Evolutionary conservation across 2,888 invertebrate species (phyloP), one percentile per base, ranked within the genome.

Genomic region (Drosophila falleni): DNA sequence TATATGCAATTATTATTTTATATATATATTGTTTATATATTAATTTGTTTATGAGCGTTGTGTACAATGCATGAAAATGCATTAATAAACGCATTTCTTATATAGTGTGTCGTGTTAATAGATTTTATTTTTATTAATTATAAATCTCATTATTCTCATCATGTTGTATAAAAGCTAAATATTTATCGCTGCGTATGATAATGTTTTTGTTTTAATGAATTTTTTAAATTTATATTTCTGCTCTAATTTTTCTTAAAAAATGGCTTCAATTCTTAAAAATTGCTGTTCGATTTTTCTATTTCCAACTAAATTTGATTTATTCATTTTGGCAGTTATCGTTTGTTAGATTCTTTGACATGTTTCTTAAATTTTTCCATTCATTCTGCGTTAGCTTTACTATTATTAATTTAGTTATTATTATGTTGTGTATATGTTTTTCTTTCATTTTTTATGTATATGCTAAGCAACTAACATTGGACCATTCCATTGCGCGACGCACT

Each of bases 391-490:
- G n/a, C 19, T 53, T 65, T 58, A 54, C 5, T 44, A 26, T 58
- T 62, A 26, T 47, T 35, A 9, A 31, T 44, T 64, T 68, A 50
- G 56, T 74, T 41, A 50, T 42, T 49, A 37, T 54, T 59, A 47
- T 67, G 39, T 65, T 63, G 56, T 66, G 54, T 66, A 66, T 76
- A 53, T 62, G 60, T 80, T 56, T 55, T 66, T 47, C 55, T 63
- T 31, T 67, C 63, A 59, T 67, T 56, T 64, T 70, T 60, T 67
- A 44, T 85, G 70, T 84, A 87, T 89, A 89, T 89, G 84, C 87
- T 86, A 86, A 89, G 89, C 87, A 89, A 86, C 86, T 87, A 87
- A 87, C 86, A 89, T 87, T 87, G 86, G 86, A 87, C 89, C 86
- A 69, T 87, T 89, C 86, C 86, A 87, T 87, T 87, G 87, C 87